Base-by-base conservation (phyloP, 2,797 vertebrate species). In the Takifugu rubripes region DNA sequence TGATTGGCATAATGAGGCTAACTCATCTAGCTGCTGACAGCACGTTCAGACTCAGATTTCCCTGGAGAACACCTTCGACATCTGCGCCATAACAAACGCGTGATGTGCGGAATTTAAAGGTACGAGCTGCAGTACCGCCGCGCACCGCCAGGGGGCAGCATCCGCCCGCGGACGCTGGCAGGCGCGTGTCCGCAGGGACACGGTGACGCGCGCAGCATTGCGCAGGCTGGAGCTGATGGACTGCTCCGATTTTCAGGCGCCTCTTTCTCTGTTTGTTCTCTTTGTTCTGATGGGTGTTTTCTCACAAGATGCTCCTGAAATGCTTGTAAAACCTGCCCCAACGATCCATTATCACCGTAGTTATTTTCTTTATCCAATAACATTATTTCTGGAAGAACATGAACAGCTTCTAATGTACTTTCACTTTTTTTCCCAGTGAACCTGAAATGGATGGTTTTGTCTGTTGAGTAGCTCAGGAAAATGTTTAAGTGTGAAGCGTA, bases 111-210 rank as follows among this genome's bases (percentile, higher is more conserved):
- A 66, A 75, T 79, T 81, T 67, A 75, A 66, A 63, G 68, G 51
- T 64, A 21, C 54, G 52, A 58, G 52, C 27, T 56, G 75, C 56
- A 67, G 66, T 67, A 16, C 55, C 16, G 6, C 29, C 1, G 1
- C 0, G 1, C 11, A 50, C 74, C 94, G 92, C 79, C 65, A 93
- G 93, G 89, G 88, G 90, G 92, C 90, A 91, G 70, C 68, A 75
- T 79, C 64, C 15, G 8, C 56, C 25, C 43, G 59, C 49, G 88
- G 67, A 59, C 10, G 33, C 27, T 2, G 16, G 0, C 27, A 6
- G 0, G 14, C 51, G 29, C 49, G 5, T 0, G 29, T 66, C 75
- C 52, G 54, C 33, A 66, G 68, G 68, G 70, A 72, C 43, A 45
- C 56, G 82, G 75, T 77, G 70, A 78, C 79, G 31, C 31, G 8